A percentile compares a stretch with the other conserved stretches of the same genome.
Evolutionary conservation across 1,140 invertebrate species (phyloP).

Genomic region (Macrosteles quadrilineatus): DNA sequence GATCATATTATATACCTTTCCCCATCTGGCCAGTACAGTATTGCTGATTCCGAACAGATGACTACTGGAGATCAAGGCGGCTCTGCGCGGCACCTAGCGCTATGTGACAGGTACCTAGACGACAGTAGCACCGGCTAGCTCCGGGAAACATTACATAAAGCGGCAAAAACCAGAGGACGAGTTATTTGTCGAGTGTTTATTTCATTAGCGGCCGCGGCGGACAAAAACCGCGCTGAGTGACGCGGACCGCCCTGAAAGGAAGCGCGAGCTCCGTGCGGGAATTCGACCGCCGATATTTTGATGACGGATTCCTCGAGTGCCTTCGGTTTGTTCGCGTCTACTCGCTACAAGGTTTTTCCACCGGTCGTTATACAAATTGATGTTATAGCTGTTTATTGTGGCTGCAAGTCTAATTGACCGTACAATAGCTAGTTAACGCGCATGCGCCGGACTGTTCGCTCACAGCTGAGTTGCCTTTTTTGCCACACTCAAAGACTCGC

Average conservation of each 20-base stretch:
- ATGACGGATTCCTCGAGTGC: background rate
- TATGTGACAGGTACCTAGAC: too few species aligned
- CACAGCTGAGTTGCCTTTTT: too few species aligned
- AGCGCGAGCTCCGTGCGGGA: background rate
- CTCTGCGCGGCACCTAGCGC: too few species aligned
- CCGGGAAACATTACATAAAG: slow-evolving; percentile 4
- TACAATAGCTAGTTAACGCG: background rate
- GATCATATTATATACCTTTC: too few species aligned
- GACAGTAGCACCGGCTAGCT: background rate
- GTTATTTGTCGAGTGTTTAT: slow-evolving; percentile 14
- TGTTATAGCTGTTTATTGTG: background rate
- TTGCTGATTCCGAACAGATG: too few species aligned
- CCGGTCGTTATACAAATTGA: slow-evolving; percentile 11
- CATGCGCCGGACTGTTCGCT: background rate
- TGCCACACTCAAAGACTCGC: too few species aligned
- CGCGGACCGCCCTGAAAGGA: background rate
- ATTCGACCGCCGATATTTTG: background rate
- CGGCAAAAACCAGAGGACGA: background rate
- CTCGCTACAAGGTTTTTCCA: background rate
- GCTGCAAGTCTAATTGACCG: background rate
- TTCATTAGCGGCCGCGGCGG: background rate
- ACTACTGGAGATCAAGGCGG: too few species aligned
- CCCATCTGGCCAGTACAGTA: too few species aligned
- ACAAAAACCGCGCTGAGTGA: too few species aligned
- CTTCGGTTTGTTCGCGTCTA: background rate